Conservation (phyloP, 2,113 vertebrate genomes). For the Stegastes partitus region DNA sequence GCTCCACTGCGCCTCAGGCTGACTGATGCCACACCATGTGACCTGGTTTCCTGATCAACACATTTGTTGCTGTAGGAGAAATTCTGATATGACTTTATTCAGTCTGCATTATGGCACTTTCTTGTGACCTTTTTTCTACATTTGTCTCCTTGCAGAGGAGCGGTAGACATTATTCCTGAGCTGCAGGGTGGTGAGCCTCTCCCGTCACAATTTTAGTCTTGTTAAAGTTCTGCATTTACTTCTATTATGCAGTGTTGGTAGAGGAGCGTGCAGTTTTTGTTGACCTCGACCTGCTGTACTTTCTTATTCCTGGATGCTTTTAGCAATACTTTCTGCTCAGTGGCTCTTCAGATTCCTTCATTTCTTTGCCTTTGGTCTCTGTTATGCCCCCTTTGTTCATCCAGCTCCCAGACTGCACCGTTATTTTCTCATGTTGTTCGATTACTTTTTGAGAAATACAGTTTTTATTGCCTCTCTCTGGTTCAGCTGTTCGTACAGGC, state of each 20-base stretch:
- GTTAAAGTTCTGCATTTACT: not conserved
- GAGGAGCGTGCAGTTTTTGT: not conserved
- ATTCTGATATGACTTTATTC: not conserved
- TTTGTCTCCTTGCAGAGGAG: constrained; percentile 17
- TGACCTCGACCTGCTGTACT: not conserved
- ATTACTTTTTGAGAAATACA: too few species aligned
- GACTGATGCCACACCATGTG: too few species aligned
- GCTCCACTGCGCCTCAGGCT: too few species aligned
- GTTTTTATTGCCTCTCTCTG: not conserved
- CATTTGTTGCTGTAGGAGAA: not conserved
- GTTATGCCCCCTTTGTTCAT: not conserved
- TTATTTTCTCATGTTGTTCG: not conserved
- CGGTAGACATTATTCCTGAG: constrained; percentile 11
- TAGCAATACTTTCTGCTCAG: not conserved
- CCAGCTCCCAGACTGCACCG: not conserved
- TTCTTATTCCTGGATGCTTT: not conserved
- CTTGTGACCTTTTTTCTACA: constrained; percentile 13
- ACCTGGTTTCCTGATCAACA: too few species aligned
- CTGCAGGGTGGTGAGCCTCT: constrained; percentile 4
- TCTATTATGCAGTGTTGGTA: not conserved
- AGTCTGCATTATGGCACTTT: not conserved
- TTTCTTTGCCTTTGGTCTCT: not conserved
- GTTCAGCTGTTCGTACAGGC: too few species aligned
- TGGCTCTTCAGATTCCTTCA: not conserved
- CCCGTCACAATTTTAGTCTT: not conserved